Evolutionary conservation across 2,113 vertebrate genomes (phyloP).

Genomic region (Ochotona princeps): DNA sequence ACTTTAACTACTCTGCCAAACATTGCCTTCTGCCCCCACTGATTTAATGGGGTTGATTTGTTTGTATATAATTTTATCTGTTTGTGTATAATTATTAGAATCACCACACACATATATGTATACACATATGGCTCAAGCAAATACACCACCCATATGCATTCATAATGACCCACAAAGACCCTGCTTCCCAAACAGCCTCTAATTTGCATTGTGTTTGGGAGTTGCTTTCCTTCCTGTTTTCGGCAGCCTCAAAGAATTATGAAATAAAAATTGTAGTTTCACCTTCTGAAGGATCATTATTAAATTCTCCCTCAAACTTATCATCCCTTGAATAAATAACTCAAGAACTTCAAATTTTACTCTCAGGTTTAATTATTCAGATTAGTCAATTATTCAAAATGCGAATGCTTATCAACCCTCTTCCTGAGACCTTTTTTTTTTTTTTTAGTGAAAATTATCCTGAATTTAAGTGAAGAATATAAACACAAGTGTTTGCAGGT

Average conservation of each 20-base stretch:
- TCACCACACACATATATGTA: not conserved
- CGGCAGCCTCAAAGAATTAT: not conserved
- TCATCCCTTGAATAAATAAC: constrained; percentile 54
- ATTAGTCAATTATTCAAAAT: constrained; percentile 57
- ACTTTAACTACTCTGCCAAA: no score
- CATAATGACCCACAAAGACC: not conserved
- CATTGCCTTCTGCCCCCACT: not conserved
- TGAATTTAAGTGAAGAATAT: constrained; percentile 30
- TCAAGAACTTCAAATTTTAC: constrained; percentile 59
- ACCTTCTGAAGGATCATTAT: constrained; percentile 22
- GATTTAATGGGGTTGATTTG: not conserved
- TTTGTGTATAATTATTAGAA: not conserved
- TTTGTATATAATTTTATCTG: not conserved
- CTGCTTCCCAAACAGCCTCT: not conserved
- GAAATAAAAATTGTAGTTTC: not conserved
- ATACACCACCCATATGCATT: not conserved
- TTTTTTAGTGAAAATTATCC: constrained; percentile 2
- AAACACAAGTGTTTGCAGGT: not conserved
- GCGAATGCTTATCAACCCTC: constrained; percentile 42
- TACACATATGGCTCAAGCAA: not conserved
- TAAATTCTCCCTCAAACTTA: constrained; percentile 45
- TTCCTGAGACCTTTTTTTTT: not conserved
- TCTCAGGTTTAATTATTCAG: constrained; percentile 58
- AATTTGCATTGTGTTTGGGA: not conserved
- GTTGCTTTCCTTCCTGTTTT: not conserved